Conservation (phyloP, 1,140 invertebrate species). For the Ips typographus region DNA sequence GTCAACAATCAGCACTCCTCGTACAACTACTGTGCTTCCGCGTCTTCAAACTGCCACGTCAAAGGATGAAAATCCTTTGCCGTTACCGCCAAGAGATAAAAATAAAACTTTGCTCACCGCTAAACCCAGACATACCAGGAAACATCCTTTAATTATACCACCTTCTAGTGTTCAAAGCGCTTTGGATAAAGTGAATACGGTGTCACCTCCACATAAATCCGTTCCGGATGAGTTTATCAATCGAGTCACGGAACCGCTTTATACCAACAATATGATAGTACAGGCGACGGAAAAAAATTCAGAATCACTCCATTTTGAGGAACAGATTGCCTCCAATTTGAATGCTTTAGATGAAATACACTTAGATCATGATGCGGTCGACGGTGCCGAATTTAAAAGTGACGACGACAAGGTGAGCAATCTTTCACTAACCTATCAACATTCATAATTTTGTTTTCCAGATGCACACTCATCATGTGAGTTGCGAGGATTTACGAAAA, state of each 20-base stretch:
- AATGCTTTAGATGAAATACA: constrained; percentile 61
- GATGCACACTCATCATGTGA: constrained; percentile 71
- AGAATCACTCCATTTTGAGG: constrained; percentile 56
- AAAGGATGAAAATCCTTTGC: constrained; percentile 70
- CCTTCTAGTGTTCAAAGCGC: constrained; percentile 61
- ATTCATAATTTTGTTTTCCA: constrained; percentile 2
- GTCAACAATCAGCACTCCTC: constrained; percentile 15
- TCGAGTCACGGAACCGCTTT: constrained; percentile 35
- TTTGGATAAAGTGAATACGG: constrained; percentile 59
- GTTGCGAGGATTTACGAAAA: constrained; percentile 88
- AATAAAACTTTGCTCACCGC: constrained; percentile 65
- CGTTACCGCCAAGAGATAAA: constrained; percentile 80
- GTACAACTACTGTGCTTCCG: constrained; percentile 1
- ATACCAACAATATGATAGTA: constrained; percentile 38
- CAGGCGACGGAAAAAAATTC: constrained; percentile 40
- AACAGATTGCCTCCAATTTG: constrained; percentile 65
- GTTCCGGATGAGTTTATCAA: constrained; percentile 35
- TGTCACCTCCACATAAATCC: constrained; percentile 35
- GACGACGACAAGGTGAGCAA: constrained; percentile 37
- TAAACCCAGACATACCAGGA: constrained; percentile 78
- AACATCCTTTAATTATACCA: constrained; percentile 85
- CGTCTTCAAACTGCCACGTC: constrained; percentile 21
- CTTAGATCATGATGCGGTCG: constrained; percentile 45
- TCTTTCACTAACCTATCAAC: constrained; percentile 1
- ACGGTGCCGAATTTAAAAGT: constrained; percentile 37